Conservation (phyloP, 2,797 vertebrate genomes). For the Anomalospiza imberbis region DNA sequence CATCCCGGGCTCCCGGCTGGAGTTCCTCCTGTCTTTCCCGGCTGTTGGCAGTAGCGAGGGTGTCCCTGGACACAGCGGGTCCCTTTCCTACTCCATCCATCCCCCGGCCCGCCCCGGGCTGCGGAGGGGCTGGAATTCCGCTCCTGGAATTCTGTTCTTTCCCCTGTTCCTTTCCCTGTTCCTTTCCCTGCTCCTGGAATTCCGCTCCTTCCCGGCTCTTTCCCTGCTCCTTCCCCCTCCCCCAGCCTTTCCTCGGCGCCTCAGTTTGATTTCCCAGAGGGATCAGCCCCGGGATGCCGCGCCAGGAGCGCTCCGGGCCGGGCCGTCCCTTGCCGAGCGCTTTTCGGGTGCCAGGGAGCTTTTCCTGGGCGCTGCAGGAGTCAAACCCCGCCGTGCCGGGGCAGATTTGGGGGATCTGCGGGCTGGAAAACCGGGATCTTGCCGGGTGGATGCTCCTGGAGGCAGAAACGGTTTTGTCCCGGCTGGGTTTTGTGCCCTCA, state of each 20-base stretch:
- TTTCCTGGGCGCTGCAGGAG: not conserved
- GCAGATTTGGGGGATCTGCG: not conserved
- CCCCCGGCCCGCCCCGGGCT: not conserved
- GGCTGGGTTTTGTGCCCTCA: not conserved
- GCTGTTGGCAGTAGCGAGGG: not conserved
- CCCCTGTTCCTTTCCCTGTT: not conserved
- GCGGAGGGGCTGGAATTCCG: not conserved
- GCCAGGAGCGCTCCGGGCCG: not conserved
- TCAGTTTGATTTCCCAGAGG: not conserved
- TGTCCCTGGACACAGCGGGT: not conserved
- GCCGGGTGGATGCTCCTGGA: not conserved
- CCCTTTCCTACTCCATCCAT: not conserved
- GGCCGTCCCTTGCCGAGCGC: not conserved
- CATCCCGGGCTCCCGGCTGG: not conserved
- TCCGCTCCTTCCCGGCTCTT: too few relatives aligned
- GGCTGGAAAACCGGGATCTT: rapidly evolving
- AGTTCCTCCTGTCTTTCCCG: not conserved
- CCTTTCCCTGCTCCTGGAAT: not conserved
- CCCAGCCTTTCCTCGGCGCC: not conserved
- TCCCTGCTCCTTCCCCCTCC: not conserved
- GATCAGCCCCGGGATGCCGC: not conserved
- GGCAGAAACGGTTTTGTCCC: not conserved
- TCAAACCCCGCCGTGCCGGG: rapidly evolving
- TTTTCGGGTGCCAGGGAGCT: too few relatives aligned
- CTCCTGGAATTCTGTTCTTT: not conserved